These are phyloP conservation scores for Lindbergichthys nudifrons DNA, from an alignment of 2,797 vertebrate species.

Conservation along the genomic window DNA sequence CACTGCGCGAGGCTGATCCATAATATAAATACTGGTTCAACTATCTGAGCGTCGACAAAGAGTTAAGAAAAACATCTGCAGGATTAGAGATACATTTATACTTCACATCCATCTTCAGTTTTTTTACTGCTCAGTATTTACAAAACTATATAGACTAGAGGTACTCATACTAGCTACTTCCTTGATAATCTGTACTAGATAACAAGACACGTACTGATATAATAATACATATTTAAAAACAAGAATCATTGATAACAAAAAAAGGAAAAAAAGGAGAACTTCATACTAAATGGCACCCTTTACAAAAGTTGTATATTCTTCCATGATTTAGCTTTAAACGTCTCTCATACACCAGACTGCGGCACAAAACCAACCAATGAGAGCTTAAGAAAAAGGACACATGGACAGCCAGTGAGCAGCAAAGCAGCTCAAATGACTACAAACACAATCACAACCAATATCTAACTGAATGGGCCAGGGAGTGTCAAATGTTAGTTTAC, in stretches of 20 bases:
- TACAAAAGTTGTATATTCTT: slow-evolving; percentile 48
- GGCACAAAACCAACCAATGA: slow-evolving; percentile 52
- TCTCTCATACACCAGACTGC: slow-evolving; percentile 18
- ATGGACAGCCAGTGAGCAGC: slow-evolving; percentile 42
- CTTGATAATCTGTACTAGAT: slow-evolving; percentile 80
- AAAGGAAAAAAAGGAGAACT: slow-evolving; percentile 52
- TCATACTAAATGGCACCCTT: slow-evolving; percentile 70
- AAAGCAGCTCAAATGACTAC: slow-evolving; percentile 55
- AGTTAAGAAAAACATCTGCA: slow-evolving; percentile 70
- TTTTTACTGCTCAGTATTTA: slow-evolving; percentile 77
- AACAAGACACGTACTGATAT: slow-evolving; percentile 83
- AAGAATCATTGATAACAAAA: slow-evolving; percentile 66
- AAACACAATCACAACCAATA: slow-evolving; percentile 67
- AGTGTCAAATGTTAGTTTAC: slow-evolving; percentile 52
- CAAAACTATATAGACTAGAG: slow-evolving; percentile 83
- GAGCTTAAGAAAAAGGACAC: slow-evolving; percentile 54
- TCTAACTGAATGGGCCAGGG: slow-evolving; percentile 33
- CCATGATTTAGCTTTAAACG: slow-evolving; percentile 42
- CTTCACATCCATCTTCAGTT: slow-evolving; percentile 76
- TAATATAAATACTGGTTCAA: slow-evolving; percentile 75
- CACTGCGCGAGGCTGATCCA: slow-evolving; percentile 47
- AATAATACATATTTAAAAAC: slow-evolving; percentile 78
- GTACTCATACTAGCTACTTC: slow-evolving; percentile 84
- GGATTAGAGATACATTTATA: slow-evolving; percentile 67
- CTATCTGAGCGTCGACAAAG: slow-evolving; percentile 76